Conservation (phyloP, 1,140 invertebrate genomes). For the Dendroctonus ponderosae region DNA sequence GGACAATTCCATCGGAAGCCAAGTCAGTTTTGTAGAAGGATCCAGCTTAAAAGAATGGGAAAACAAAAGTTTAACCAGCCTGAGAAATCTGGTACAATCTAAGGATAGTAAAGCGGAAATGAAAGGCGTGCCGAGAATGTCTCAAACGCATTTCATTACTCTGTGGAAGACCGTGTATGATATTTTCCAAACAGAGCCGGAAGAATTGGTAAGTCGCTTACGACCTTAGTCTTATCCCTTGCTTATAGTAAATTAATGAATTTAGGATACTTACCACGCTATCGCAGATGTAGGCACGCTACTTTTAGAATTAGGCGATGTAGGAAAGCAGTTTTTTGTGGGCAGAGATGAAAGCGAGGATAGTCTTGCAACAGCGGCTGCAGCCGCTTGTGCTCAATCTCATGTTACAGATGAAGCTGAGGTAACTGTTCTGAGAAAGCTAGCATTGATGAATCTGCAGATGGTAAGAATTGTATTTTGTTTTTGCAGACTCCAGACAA, state of each 20-base stretch:
- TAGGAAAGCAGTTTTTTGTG: conserved; percentile 66
- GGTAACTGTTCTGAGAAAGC: conserved; percentile 10
- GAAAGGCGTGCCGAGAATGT: conserved; percentile 68
- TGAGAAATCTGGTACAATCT: conserved; percentile 60
- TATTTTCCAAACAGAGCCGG: conserved; percentile 68
- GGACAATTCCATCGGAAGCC: conserved; percentile 47
- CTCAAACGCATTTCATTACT: conserved; percentile 81
- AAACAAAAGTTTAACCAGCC: conserved; percentile 61
- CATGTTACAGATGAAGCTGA: conserved; percentile 40
- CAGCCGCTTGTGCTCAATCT: conserved; percentile 46
- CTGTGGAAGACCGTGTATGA: conserved; percentile 87
- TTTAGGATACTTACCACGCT: conserved; percentile 46
- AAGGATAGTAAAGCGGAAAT: conserved; percentile 59
- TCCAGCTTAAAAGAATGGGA: conserved; percentile 52
- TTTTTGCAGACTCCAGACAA: conserved; percentile 62
- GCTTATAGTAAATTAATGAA: conserved; percentile 1
- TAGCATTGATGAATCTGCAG: neutral
- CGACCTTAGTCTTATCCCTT: neutral
- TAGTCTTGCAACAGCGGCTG: conserved; percentile 53
- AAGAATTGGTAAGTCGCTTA: conserved; percentile 64
- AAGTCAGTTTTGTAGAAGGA: conserved; percentile 39
- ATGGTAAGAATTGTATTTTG: conserved; percentile 1
- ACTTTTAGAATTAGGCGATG: conserved; percentile 83
- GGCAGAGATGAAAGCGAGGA: conserved; percentile 61
- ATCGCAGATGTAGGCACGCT: conserved; percentile 59